A percentile compares a stretch with the other conserved stretches of the same genome.
Evolutionary conservation across 2,113 vertebrate genomes (phyloP).

Genomic region (Regulus satrapa): DNA sequence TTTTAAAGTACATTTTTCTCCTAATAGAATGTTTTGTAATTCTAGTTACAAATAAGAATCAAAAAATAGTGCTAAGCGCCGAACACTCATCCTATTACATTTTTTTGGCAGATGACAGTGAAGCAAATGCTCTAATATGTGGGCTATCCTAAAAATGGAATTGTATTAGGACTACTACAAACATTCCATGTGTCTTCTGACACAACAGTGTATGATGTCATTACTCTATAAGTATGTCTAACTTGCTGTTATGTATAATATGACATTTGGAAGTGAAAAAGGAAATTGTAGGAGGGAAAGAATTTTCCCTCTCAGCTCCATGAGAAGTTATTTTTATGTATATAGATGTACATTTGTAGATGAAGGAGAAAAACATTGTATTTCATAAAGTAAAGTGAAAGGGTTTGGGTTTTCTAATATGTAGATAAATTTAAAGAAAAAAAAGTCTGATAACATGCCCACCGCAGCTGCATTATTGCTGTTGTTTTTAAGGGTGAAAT

Average conservation of each 20-base stretch:
- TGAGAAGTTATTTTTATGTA: background rate
- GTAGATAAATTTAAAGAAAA: background rate
- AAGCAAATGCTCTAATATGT: slow-evolving; percentile 22
- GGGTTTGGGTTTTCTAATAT: rapidly evolving
- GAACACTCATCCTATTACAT: background rate
- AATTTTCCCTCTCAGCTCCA: background rate
- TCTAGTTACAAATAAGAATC: background rate
- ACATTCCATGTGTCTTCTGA: background rate
- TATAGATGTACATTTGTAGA: background rate
- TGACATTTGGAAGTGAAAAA: background rate
- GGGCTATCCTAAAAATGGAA: background rate
- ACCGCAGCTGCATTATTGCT: background rate
- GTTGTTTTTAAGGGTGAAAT: background rate
- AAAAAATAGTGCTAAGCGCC: background rate
- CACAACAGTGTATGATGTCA: background rate
- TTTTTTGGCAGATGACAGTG: slow-evolving; percentile 27
- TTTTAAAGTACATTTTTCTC: background rate
- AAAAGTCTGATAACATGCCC: background rate
- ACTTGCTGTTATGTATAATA: background rate
- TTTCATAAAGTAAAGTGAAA: background rate
- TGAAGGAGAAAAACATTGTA: background rate
- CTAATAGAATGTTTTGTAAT: background rate
- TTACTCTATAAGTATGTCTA: background rate
- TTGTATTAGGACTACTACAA: slow-evolving; percentile 4
- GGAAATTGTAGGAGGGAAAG: background rate